A percentile compares a stretch with the other conserved stretches of the same genome.
phyloP scores from a whole-genome alignment of 2,797 vertebrate genomes.

The Peromyscus eremicus region DNA sequence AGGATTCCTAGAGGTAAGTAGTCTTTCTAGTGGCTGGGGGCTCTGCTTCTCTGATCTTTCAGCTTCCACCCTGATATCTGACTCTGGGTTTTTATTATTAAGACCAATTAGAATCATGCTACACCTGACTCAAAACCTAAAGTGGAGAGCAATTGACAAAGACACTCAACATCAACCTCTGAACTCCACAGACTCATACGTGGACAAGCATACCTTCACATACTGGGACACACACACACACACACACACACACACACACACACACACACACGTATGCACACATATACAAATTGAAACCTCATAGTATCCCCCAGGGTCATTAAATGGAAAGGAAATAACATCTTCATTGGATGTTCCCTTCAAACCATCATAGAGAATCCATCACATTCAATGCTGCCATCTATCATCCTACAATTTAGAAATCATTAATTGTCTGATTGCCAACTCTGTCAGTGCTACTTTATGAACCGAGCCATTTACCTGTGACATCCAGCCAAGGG shows the following conservation, averaged over 20 bases:
- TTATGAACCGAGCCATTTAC: not conserved
- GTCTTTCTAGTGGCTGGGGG: no score
- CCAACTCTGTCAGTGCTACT: not conserved
- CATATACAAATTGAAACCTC: not conserved
- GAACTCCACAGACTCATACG: not conserved
- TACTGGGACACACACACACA: not conserved
- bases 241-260: not conserved
- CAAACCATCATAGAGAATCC: not conserved
- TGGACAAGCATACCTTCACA: not conserved
- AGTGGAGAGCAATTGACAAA: not conserved
- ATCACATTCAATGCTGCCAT: not conserved
- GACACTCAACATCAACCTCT: not conserved
- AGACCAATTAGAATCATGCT: no score
- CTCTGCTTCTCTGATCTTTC: no score
- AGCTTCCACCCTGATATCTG: no score
- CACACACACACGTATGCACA: not conserved
- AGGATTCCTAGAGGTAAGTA: no score
- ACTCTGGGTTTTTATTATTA: no score
- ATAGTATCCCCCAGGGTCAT: not conserved
- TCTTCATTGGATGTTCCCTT: constrained; percentile 14
- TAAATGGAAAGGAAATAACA: not conserved
- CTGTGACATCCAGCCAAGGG: not conserved
- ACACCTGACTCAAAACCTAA: not conserved
- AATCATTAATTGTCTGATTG: constrained; percentile 3
- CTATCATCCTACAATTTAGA: not conserved